Evolutionary conservation across 2,797 vertebrate genomes (phyloP).

Genomic region (Naso thynnoides): DNA sequence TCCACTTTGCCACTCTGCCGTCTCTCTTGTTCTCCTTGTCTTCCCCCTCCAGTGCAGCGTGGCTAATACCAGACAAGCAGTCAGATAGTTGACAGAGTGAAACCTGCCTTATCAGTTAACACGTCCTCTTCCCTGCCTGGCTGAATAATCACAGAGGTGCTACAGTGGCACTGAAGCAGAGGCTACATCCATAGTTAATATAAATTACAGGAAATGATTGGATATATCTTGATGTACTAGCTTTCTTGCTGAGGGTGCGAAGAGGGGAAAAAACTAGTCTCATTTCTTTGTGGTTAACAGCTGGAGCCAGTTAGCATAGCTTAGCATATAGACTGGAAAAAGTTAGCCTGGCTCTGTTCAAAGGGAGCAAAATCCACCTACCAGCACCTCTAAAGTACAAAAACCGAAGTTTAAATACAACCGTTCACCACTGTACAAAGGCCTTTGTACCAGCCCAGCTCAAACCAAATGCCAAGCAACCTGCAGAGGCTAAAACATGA

Average conservation of each 20-base stretch:
- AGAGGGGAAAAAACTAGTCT: neutral
- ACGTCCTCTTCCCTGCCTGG: neutral
- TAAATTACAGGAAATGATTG: neutral
- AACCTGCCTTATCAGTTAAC: constrained; percentile 18
- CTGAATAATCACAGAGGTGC: constrained; percentile 22
- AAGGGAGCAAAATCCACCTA: neutral
- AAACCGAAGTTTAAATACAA: neutral
- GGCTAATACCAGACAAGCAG: constrained; percentile 14
- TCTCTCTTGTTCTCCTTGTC: neutral
- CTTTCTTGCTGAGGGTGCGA: neutral
- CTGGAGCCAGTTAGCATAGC: neutral
- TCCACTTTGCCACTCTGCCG: neutral
- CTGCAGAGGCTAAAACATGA: neutral
- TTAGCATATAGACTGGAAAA: neutral
- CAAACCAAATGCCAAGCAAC: neutral
- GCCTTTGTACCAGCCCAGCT: neutral
- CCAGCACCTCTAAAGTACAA: neutral
- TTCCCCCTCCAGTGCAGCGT: constrained; percentile 9
- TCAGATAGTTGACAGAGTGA: constrained; percentile 29
- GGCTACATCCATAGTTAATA: constrained; percentile 4
- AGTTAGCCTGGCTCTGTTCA: neutral
- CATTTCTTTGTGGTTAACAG: neutral
- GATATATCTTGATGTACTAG: neutral
- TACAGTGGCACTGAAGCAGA: constrained; percentile 13
- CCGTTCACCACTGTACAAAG: neutral